phyloP scores from a whole-genome alignment of 2,888 invertebrate genomes.

The Ormyrus rosae region DNA sequence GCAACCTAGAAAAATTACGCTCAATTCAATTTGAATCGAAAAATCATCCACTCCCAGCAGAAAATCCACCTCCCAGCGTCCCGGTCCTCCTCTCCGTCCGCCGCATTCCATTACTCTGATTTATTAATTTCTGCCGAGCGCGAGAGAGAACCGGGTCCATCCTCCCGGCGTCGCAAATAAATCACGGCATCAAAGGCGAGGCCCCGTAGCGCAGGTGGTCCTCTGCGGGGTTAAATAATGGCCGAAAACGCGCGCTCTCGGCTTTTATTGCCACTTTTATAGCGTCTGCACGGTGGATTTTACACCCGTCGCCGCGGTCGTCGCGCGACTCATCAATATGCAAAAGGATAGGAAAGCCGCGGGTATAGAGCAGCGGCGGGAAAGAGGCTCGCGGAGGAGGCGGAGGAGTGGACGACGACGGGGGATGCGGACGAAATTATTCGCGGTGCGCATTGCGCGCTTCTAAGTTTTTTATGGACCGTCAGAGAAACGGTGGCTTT shows the following conservation, averaged over 20 bases:
- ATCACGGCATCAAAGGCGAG: slow-evolving; percentile 37
- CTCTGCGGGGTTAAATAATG: slow-evolving; percentile 41
- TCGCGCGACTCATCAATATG: slow-evolving; percentile 65
- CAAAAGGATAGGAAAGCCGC: slow-evolving; percentile 52
- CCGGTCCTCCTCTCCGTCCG: too few species aligned
- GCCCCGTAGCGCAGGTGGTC: slow-evolving; percentile 27
- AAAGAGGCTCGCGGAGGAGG: not conserved
- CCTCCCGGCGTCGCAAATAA: slow-evolving; percentile 23
- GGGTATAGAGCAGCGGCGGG: not conserved
- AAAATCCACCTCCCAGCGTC: too few species aligned
- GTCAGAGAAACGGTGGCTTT: too few species aligned
- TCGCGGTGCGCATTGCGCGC: too few species aligned
- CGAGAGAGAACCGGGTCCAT: not conserved
- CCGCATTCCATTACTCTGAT: too few species aligned
- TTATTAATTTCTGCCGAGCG: too few species aligned
- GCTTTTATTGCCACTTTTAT: slow-evolving; percentile 55
- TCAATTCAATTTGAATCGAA: too few species aligned
- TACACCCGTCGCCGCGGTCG: slow-evolving; percentile 6
- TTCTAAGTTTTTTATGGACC: too few species aligned
- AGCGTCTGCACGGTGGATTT: slow-evolving; percentile 33
- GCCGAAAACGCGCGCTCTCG: slow-evolving; percentile 35
- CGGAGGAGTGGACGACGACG: too few species aligned
- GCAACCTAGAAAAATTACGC: too few species aligned
- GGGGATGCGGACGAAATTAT: too few species aligned
- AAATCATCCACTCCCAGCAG: too few species aligned